phyloP scores from a whole-genome alignment of 2,888 invertebrate species.

The Pachliopta kotzebuea region DNA sequence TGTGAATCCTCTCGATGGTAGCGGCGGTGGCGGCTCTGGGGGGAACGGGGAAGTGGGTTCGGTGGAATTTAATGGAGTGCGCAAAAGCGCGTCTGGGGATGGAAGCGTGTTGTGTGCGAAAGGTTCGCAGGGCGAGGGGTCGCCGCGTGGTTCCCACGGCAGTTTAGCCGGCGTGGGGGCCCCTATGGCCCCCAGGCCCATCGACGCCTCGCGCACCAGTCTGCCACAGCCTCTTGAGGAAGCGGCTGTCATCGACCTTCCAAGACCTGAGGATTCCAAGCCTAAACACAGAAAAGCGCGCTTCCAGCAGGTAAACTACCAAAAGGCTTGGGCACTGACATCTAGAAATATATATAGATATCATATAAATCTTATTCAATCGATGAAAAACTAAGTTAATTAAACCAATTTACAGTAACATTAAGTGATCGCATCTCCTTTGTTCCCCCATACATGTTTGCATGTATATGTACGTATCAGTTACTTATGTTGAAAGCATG shows the following conservation, averaged over 20 bases:
- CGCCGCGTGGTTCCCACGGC: slow-evolving; percentile 70
- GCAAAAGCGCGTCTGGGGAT: slow-evolving; percentile 91
- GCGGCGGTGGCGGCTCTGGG: slow-evolving; percentile 67
- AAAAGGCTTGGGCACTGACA: slow-evolving; percentile 29
- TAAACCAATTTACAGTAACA: not conserved
- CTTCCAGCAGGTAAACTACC: slow-evolving; percentile 86
- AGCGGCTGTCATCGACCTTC: slow-evolving; percentile 78
- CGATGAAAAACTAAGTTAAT: not conserved
- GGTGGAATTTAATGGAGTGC: slow-evolving; percentile 81
- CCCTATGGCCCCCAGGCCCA: slow-evolving; percentile 40
- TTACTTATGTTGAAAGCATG: slow-evolving; percentile 9
- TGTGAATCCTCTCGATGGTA: slow-evolving; percentile 91
- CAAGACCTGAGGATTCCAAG: slow-evolving; percentile 67
- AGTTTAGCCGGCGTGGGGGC: slow-evolving; percentile 62
- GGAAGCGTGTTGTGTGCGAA: slow-evolving; percentile 83
- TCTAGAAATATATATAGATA: slow-evolving; percentile 6
- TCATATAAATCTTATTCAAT: not conserved
- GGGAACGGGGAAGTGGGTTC: slow-evolving; percentile 43
- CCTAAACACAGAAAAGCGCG: slow-evolving; percentile 93
- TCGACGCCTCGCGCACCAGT: slow-evolving; percentile 69
- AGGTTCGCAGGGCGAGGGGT: slow-evolving; percentile 77
- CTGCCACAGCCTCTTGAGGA: slow-evolving; percentile 64
- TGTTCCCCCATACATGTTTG: slow-evolving; percentile 26
- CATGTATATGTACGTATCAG: slow-evolving; percentile 27
- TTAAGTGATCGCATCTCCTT: slow-evolving; percentile 4